Conservation (phyloP, 2,113 vertebrate species). For the Psittacara wagleri region DNA sequence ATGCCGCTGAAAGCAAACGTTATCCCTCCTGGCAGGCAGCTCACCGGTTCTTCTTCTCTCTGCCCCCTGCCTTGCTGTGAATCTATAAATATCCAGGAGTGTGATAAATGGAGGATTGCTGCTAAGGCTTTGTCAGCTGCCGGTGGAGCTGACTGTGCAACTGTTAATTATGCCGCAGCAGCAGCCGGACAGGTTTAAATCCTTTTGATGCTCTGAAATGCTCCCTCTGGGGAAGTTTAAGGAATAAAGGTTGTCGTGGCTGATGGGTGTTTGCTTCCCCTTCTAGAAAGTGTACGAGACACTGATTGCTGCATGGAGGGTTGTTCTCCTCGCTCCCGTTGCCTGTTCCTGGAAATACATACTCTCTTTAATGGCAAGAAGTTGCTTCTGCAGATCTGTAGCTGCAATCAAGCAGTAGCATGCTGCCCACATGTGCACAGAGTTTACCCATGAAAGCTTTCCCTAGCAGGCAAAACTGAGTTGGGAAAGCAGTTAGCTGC, state of each 20-base stretch:
- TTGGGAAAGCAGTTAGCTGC: not conserved
- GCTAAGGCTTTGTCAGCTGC: conserved; percentile 32
- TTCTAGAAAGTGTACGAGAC: not conserved
- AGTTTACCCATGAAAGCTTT: not conserved
- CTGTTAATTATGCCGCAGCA: conserved; percentile 46
- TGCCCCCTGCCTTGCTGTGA: not conserved
- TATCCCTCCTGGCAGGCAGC: not conserved
- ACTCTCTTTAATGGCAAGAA: not conserved
- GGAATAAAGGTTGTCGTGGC: conserved; percentile 1
- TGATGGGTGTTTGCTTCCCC: not conserved
- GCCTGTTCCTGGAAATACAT: not conserved
- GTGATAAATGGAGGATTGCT: conserved; percentile 7
- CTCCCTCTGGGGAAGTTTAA: not conserved
- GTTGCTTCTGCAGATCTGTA: not conserved
- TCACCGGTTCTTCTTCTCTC: not conserved
- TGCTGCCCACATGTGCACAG: not conserved
- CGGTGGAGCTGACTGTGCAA: conserved; percentile 16
- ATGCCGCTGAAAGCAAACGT: not conserved
- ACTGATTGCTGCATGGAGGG: not conserved
- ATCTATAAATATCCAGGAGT: conserved; percentile 17
- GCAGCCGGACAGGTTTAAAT: conserved; percentile 21
- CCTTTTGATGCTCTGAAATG: conserved; percentile 4
- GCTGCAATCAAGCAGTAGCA: not conserved
- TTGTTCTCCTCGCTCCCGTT: not conserved
- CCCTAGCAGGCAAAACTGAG: not conserved